Evolutionary conservation across 2,113 vertebrate species (phyloP).

Genomic region (Ovis aries): DNA sequence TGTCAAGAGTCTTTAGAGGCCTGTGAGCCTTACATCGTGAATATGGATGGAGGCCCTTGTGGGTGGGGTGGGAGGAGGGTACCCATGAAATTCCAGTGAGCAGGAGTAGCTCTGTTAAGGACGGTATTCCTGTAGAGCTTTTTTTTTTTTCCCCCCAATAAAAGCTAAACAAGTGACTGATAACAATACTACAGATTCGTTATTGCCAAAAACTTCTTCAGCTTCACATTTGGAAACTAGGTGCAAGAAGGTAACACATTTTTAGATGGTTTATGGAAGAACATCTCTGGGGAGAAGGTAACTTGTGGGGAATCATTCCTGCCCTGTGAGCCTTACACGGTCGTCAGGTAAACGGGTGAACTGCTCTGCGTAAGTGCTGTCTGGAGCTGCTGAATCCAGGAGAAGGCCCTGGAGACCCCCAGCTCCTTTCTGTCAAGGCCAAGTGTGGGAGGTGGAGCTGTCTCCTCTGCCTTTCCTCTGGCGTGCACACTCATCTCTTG

Average conservation of each 20-base stretch:
- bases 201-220: neutral
- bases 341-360: neutral
- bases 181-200: neutral
- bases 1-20: neutral
- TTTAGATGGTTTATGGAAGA: neutral
- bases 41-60: neutral
- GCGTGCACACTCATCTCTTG: accelerated
- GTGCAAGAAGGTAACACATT: neutral
- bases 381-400: neutral
- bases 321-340: accelerated
- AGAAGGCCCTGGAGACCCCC: neutral
- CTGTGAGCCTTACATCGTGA: accelerated
- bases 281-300: neutral
- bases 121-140: neutral
- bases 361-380: too few relatives aligned
- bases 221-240: neutral
- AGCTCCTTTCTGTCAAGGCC: neutral
- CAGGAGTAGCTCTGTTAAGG: neutral
- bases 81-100: neutral
- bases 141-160: neutral
- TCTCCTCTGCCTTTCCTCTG: neutral
- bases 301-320: neutral
- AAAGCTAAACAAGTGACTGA: neutral
- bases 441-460: accelerated
- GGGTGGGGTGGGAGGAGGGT: neutral